A percentile compares a stretch with the other conserved stretches of the same genome.
These are phyloP conservation scores for Mnemiopsis leidyi DNA, from an alignment of 37 sponge, comb jelly and placozoan genomes.

Conservation along the genomic window DNA sequence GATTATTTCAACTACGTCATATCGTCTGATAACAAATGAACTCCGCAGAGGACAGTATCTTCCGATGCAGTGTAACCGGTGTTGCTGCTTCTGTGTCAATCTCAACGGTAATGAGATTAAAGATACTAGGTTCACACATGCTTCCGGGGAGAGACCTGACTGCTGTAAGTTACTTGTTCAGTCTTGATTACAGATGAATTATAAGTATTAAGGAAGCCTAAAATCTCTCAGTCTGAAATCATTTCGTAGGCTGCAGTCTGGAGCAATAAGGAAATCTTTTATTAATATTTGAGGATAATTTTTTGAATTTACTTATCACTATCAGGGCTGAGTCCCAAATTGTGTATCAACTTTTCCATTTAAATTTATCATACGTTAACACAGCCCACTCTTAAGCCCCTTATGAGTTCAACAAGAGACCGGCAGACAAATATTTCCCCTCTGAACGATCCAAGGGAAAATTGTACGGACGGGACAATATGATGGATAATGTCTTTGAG, in stretches of 20 bases:
- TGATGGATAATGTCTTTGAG: not conserved
- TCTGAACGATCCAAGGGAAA: slow-evolving; percentile 3
- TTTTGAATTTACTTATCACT: too few relatives aligned
- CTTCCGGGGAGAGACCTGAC: slow-evolving; percentile 22
- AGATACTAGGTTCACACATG: not conserved
- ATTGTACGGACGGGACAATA: not conserved
- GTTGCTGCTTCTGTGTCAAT: slow-evolving; percentile 25
- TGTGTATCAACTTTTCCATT: too few relatives aligned
- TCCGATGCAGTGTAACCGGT: slow-evolving; percentile 15
- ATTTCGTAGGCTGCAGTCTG: too few relatives aligned
- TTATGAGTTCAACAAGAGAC: not conserved
- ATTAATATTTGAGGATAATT: too few relatives aligned
- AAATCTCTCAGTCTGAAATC: too few relatives aligned
- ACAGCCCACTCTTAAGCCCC: not conserved
- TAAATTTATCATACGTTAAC: too few relatives aligned
- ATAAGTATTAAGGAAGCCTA: too few relatives aligned
- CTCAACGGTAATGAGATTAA: slow-evolving; percentile 8
- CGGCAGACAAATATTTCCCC: slow-evolving; percentile 22
- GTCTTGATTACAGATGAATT: not conserved
- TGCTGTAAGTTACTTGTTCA: not conserved
- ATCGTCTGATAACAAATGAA: too few relatives aligned
- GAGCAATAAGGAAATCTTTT: too few relatives aligned
- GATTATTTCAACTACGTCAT: too few relatives aligned
- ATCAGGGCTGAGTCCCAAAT: too few relatives aligned
- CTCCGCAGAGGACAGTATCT: not conserved